Evolutionary conservation across 2,113 vertebrate genomes (phyloP).

Genomic region (Thermophis baileyi): DNA sequence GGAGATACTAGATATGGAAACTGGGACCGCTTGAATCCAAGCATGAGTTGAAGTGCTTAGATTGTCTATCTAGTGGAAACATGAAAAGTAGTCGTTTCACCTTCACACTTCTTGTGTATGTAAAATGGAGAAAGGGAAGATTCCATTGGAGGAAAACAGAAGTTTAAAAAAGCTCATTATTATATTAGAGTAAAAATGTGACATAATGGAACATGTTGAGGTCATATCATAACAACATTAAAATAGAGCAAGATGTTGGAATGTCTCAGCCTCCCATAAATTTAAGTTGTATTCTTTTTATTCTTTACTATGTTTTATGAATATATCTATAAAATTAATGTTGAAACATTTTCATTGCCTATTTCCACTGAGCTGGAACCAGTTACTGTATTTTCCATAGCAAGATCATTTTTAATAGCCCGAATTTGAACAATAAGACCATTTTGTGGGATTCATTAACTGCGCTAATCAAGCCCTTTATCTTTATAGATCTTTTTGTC

Average conservation of each 20-base stretch:
- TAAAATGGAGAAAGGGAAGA: neutral
- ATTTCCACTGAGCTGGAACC: neutral
- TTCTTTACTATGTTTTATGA: neutral
- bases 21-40: neutral
- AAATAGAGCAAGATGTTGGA: neutral
- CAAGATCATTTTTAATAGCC: neutral
- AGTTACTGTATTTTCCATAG: neutral
- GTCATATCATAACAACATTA: neutral
- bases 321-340: neutral
- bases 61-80: neutral
- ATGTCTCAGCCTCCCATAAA: neutral
- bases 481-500: neutral
- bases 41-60: neutral
- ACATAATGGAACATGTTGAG: neutral
- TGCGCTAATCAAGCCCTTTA: neutral
- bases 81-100: constrained; percentile 49
- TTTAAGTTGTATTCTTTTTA: neutral
- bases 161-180: neutral
- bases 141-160: neutral
- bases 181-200: neutral
- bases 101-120: neutral
- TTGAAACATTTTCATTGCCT: neutral
- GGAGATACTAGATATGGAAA: neutral
- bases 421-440: neutral
- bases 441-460: neutral